Evolutionary conservation across 2,888 invertebrate genomes (phyloP), one percentile per base, ranked within the genome.

Genomic region (Silvanus unidentatus): DNA sequence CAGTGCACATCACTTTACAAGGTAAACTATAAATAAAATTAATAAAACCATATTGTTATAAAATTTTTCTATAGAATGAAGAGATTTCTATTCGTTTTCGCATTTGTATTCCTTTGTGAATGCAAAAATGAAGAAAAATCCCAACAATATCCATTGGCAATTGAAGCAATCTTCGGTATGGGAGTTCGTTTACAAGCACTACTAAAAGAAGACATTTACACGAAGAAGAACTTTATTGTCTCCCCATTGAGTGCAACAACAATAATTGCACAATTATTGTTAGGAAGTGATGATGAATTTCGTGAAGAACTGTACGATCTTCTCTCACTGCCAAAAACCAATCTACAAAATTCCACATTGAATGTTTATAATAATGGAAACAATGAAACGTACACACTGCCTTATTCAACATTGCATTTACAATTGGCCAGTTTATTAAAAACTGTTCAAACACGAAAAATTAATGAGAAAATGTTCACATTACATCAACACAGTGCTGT

Each of bases 161-260:
- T 69, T 39, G 67, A 70, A 47, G 70, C 70, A 2, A 61, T 70
- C n/a, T 65, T 68, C 40, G 63, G 65, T 9, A 60, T 70, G 41
- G 69, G 68, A 10, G 50, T 68, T 1, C 62, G 68, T 14, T 45
- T 69, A 6, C 65, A 69, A 48, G 60, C 60, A 1, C 51, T 70
- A 1, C 50, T 69, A 11, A 55, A 59, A 12, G 59, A 59, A n/a
- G 52, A 57, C 1, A 16, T 43, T 8, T 44, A 49, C 2, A 49
- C 49, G 1, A 42, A 48, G 5, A 44, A 54, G 14, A 73, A 72
- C 47, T 69, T 72, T 49, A 49, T 72, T 5, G 59, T 73, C 2
- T 72, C 72, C 0, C 73, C 73, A 0, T 43, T 73, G 12, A 71
- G 72, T 45, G 63, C 69, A 10, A 64, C 71, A 0, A 54, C 65